Base-by-base conservation (phyloP, 2,113 vertebrate species). In the Circaetus gallicus region DNA sequence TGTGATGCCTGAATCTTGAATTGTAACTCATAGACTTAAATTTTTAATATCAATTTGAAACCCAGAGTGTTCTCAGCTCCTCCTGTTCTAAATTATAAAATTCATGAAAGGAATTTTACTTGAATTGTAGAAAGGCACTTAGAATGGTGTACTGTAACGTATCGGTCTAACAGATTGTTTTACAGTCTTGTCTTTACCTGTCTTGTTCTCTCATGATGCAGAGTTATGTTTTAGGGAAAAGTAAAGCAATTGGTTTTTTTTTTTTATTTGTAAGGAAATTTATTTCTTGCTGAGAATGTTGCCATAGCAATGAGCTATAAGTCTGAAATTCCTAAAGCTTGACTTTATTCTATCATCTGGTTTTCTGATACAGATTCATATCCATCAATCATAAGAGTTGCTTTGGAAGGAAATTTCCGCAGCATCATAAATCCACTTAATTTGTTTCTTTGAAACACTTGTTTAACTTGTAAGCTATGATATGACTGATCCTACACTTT, bases 291-390 rank as follows among this genome's bases (percentile, higher is more conserved):
- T 42, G 66, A 95, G 87, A 91, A 61, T 50, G 97, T 98, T 98
- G 86, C 97, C 86, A 97, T 97, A 97, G 95, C 91, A 97, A 97
- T 97, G 91, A 91, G 53, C 96, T 97, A 52, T 58, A 95, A 95
- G 82, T 50, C 94, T 97, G 90, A 96, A 98, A 97, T 97, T 98
- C 79, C 91, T 96, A 82, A 95, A 97, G 89, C 83, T 76, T 96
- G 70, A 92, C 93, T 98, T 98, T 96, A 94, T 98, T 98, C 88
- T 97, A 86, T 97, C 93, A 93, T 94, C 94, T 93, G 86, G 42
- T 79, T 96, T 97, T 97, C 90, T 94, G 96, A 97, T 97, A 70
- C 5, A 94, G 89, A 89, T 70, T 94, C 84, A 79, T 93, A 97
- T 97, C 96, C 91, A 95, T 98, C 97, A 97, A 40, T 96, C 84